Conservation (phyloP, 1,140 invertebrate genomes). For the Drosophila tani region DNA sequence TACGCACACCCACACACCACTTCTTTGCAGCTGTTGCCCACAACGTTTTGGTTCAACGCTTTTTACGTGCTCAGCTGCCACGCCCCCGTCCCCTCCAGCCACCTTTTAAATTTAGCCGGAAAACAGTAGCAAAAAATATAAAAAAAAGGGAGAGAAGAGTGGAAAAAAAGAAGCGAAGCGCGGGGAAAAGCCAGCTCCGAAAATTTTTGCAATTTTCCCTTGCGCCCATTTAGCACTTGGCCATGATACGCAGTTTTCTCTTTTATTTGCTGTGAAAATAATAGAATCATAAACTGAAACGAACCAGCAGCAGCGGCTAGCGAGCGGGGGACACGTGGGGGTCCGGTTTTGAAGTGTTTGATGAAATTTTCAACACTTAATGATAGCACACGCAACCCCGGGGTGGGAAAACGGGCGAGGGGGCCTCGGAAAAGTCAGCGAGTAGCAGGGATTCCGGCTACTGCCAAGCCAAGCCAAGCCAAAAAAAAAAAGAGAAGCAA, state of each 20-base stretch:
- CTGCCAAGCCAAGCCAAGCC: background rate
- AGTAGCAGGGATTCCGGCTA: slow-evolving; percentile 5
- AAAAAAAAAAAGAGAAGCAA: slow-evolving; percentile 1
- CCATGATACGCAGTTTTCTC: slow-evolving; percentile 81
- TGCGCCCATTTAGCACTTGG: slow-evolving; percentile 80
- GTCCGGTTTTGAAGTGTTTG: slow-evolving; percentile 77
- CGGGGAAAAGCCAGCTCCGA: slow-evolving; percentile 36
- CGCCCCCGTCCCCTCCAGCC: slow-evolving; percentile 27
- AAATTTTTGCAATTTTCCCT: slow-evolving; percentile 76
- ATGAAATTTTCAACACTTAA: slow-evolving; percentile 83
- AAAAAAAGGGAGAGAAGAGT: slow-evolving; percentile 9
- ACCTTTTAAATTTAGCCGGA: slow-evolving; percentile 57
- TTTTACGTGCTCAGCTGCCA: slow-evolving; percentile 81
- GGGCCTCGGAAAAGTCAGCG: slow-evolving; percentile 1
- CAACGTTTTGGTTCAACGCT: slow-evolving; percentile 81
- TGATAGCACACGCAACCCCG: slow-evolving; percentile 72
- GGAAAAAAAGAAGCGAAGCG: slow-evolving; percentile 21
- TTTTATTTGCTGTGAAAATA: slow-evolving; percentile 84
- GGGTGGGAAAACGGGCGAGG: slow-evolving; percentile 12
- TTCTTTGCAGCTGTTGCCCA: slow-evolving; percentile 77
- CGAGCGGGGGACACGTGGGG: slow-evolving; percentile 44
- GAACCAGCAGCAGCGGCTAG: slow-evolving; percentile 14
- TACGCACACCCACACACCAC: slow-evolving; percentile 71
- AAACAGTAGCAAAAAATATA: slow-evolving; percentile 9
- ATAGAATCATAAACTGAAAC: slow-evolving; percentile 83